phyloP scores from a whole-genome alignment of 2,888 invertebrate genomes.

The Agrotis puta region DNA sequence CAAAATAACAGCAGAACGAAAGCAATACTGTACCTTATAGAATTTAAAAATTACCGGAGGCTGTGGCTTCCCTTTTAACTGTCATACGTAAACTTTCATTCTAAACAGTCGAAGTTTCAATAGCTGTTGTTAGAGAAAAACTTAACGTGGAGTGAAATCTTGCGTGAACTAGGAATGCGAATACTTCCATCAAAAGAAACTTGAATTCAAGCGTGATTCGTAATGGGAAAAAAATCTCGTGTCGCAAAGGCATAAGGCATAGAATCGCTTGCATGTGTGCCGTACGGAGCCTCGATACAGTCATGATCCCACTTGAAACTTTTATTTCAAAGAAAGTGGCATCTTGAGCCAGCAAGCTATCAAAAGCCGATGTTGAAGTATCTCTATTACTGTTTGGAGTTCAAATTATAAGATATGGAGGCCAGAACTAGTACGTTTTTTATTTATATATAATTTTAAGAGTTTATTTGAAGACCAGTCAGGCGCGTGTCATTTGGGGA shows the following conservation, averaged over 20 bases:
- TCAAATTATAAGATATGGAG: constrained; percentile 49
- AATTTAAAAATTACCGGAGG: constrained; percentile 44
- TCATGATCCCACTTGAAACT: constrained; percentile 78
- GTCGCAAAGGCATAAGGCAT: constrained; percentile 63
- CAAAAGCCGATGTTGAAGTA: constrained; percentile 67
- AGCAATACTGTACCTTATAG: constrained; percentile 27
- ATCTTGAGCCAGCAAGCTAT: constrained; percentile 68
- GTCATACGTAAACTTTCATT: constrained; percentile 61
- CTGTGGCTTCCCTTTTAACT: constrained; percentile 50
- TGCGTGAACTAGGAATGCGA: constrained; percentile 78
- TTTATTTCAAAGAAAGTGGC: constrained; percentile 77
- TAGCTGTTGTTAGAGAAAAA: constrained; percentile 79
- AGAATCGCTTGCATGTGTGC: constrained; percentile 60
- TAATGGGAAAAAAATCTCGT: constrained; percentile 50
- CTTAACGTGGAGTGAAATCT: constrained; percentile 78
- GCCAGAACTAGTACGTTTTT: constrained; percentile 5
- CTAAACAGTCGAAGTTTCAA: constrained; percentile 77
- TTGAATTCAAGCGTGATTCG: constrained; percentile 68
- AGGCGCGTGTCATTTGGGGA: neutral
- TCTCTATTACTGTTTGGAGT: constrained; percentile 66
- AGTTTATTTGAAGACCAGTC: constrained; percentile 16
- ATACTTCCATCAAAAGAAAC: constrained; percentile 77
- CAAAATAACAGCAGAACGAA: constrained; percentile 35
- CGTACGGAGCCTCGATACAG: constrained; percentile 67
- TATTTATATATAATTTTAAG: constrained; percentile 4